Evolutionary conservation across 2,113 vertebrate genomes (phyloP), one percentile per base, ranked within the genome.

Genomic region (Pelodiscus sinensis): DNA sequence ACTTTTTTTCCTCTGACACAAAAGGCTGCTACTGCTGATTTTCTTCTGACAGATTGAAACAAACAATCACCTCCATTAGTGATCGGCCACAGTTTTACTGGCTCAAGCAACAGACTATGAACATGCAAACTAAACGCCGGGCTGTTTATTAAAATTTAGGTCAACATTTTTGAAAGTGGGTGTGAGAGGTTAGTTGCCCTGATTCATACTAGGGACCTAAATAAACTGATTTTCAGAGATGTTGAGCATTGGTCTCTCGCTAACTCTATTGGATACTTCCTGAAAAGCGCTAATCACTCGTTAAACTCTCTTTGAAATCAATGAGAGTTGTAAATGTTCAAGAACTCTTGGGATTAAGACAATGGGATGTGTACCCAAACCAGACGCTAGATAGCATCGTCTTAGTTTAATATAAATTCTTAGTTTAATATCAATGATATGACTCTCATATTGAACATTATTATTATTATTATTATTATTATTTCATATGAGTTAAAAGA

Each of bases 21-120:
- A 11, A 2, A 81, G 84, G 94, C 92, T 96, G 95, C 52, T 14
- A 54, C 10, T 10, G 52, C 10, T 79, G 94, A 84, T 95, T 95
- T 94, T 96, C 88, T 92, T 65, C 81, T 87, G 94, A 95, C 83
- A 65, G 96, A 94, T 35, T 18, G 88, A 96, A 94, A 93, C 84
- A 88, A 89, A 92, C 8, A 94, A 90, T 1, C 0, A 0, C 79
- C 94, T 94, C 55, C 89, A 86, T 94, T 94, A 88, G 93, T 95
- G 95, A 97, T 92, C 90, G 94, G 84, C 62, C 78, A 93, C 57
- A 83, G 90, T 95, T 84, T 89, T 89, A 84, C 2, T 90, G 92
- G 86, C 95, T 94, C 84, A 86, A 91, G 94, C 90, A 92, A 93
- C 75, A 93, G 79, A 78, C 78, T 44, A 9, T 79, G 84, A 81